Base-by-base conservation (phyloP, 2,888 invertebrate species). In the Frankliniella fusca region DNA sequence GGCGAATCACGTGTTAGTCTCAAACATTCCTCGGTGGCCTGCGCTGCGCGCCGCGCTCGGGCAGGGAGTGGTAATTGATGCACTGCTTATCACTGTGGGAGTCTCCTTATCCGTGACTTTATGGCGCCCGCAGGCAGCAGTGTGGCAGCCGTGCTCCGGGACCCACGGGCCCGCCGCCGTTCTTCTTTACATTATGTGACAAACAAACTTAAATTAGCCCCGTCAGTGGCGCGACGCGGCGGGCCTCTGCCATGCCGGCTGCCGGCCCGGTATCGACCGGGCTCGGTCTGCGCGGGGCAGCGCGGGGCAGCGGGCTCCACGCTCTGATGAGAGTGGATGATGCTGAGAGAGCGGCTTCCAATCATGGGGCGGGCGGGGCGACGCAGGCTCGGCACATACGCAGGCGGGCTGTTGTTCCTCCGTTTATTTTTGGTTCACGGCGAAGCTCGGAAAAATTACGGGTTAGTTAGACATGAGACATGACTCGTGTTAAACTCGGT, bases 151-250 rank as follows among this genome's bases (percentile, higher is more conserved):
- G 38, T 38, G 38, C 38, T 38, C 38, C 38, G 27, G 27, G 70
- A 18, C 61, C 18, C 18, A 11, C 27, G 12, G 23, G 70, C 8
- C 70, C 27, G 27, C 70, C 38, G 38, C 2, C 70, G 70, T 76
- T 76, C 70, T 76, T 76, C 70, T 76, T 76, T 76, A 76, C 70
- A 27, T 23, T 76, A 76, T 76, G 70, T 76, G 70, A 76, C 70
- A 76, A 76, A 76, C 70, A 76, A 76, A 76, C 70, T 76, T 76
- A 76, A 76, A 76, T 76, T 76, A 76, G 70, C 27, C 27, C 61
- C 61, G 61, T 54, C 54, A 54, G 54, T 15, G 20, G 15, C 38
- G 70, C 23, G 70, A 7, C 23, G 70, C 70, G 70, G n/a, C 23
- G 70, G 9, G 70, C 3, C 27, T 23, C 70, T 27, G 61, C 18